These are phyloP conservation scores for Strix uralensis DNA, from an alignment of 2,113 vertebrate species.

Conservation along the genomic window DNA sequence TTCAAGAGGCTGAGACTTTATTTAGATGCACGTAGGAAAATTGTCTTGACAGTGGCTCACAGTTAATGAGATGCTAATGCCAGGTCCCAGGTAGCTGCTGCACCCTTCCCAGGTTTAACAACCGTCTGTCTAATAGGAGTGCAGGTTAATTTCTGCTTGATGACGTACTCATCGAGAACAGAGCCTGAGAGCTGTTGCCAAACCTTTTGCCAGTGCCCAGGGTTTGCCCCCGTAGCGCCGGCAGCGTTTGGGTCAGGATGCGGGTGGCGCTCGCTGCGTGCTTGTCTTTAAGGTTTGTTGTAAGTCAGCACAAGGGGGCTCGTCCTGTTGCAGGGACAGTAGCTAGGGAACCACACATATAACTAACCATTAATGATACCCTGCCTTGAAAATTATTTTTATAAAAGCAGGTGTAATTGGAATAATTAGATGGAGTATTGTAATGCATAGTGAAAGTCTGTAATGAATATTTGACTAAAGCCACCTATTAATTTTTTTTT, in stretches of 20 bases:
- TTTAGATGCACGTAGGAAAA: accelerated
- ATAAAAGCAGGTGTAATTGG: background rate
- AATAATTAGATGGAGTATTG: background rate
- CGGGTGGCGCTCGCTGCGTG: accelerated
- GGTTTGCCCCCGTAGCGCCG: accelerated
- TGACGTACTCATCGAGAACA: background rate
- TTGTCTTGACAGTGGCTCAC: accelerated
- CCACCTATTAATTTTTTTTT: background rate
- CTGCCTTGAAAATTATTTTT: background rate
- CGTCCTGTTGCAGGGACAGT: accelerated
- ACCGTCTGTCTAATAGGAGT: accelerated
- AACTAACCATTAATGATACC: background rate
- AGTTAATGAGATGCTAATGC: accelerated
- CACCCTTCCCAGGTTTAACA: background rate
- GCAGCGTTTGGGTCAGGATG: accelerated
- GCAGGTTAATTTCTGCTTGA: background rate
- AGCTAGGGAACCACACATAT: background rate
- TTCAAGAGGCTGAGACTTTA: background rate
- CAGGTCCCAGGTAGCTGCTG: accelerated
- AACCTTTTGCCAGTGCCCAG: accelerated
- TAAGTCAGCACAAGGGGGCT: background rate
- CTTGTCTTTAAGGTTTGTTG: accelerated
- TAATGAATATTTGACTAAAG: background rate
- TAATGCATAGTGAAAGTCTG: background rate
- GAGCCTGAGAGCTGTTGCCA: background rate